Evolutionary conservation across 1,140 invertebrate genomes (phyloP).

Genomic region (Chironomus striatipennis): DNA sequence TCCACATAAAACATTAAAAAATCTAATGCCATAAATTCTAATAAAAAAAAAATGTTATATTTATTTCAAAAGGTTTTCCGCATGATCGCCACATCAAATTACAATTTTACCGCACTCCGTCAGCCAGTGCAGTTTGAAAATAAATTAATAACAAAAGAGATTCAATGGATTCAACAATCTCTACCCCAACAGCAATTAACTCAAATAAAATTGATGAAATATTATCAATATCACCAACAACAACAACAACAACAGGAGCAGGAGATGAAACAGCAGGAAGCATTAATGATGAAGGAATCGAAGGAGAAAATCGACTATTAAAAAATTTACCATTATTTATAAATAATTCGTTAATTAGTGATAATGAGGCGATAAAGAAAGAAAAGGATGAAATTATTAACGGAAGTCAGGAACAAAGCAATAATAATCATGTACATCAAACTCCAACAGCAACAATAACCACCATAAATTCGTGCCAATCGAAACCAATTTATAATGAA

Average conservation of each 20-base stretch:
- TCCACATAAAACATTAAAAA: neutral
- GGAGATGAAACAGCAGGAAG: neutral
- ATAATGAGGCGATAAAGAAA: neutral
- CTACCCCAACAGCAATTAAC: constrained; percentile 13
- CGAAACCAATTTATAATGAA: constrained; percentile 17
- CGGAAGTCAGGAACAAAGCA: neutral
- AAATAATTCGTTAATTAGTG: constrained; percentile 24
- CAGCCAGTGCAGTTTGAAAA: neutral
- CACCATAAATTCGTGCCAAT: constrained; percentile 6
- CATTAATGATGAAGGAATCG: neutral
- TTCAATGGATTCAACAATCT: constrained; percentile 25
- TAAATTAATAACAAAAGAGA: constrained; percentile 23
- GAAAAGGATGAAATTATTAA: neutral
- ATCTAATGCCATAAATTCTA: neutral
- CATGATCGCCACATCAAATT: constrained; percentile 25
- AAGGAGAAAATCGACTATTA: neutral
- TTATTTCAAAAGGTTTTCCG: constrained; percentile 25
- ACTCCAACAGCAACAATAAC: neutral
- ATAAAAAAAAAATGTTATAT: neutral
- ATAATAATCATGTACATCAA: neutral
- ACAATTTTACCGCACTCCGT: constrained; percentile 25
- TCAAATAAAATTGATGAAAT: constrained; percentile 14
- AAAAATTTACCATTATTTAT: neutral
- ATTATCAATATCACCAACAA: constrained; percentile 17
- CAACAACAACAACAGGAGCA: neutral